Evolutionary conservation across 1,140 invertebrate genomes (phyloP).

Genomic region (Brachionus asplanchnoidis): DNA sequence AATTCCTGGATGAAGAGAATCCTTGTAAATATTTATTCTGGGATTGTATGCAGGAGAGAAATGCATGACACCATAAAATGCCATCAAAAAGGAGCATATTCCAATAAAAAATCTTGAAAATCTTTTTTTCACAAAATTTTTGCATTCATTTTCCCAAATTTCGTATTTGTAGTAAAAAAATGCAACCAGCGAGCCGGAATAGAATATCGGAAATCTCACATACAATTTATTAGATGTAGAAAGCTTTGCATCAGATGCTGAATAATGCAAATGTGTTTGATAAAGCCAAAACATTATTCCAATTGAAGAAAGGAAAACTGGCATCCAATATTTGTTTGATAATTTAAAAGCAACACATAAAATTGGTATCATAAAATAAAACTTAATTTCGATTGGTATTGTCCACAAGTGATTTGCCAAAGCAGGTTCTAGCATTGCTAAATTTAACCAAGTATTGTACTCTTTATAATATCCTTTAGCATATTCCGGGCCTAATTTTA

Average conservation of each 20-base stretch:
- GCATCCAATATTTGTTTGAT: not conserved
- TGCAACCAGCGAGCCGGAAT: not conserved
- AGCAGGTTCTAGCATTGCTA: not conserved
- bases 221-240: not conserved
- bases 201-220: conserved; percentile 11
- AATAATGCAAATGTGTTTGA: not conserved
- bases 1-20: not conserved
- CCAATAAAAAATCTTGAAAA: not conserved
- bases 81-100: not conserved
- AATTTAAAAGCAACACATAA: not conserved
- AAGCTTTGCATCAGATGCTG: not conserved
- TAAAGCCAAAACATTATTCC: not conserved
- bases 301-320: not conserved
- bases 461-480: not conserved
- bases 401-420: not conserved
- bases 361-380: not conserved
- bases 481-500: not conserved
- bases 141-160: not conserved
- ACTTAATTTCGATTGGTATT: not conserved
- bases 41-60: not conserved
- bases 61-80: not conserved
- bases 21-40: not conserved
- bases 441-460: not conserved
- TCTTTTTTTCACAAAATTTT: not conserved
- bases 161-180: not conserved